These are phyloP conservation scores for Metopolophium dirhodum DNA, from an alignment of 1,140 invertebrate species.

Conservation along the genomic window DNA sequence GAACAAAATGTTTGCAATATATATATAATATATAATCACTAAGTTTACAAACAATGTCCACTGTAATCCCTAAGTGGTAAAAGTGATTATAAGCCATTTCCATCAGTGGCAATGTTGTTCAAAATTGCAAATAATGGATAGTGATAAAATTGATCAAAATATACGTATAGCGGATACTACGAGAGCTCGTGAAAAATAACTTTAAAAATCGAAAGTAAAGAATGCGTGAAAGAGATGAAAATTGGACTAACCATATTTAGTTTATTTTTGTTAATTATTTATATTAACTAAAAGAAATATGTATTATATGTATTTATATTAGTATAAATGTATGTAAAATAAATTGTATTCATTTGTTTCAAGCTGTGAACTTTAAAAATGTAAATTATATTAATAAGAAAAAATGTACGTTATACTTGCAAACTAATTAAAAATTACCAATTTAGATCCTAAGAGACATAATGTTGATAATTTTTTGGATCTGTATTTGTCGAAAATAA, in stretches of 20 bases:
- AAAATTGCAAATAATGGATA: not conserved
- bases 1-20: not conserved
- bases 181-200: not conserved
- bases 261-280: not conserved
- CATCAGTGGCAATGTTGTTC: not conserved
- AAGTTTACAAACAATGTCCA: slow-evolving; percentile 7
- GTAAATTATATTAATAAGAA: too few species aligned
- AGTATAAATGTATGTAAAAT: too few species aligned
- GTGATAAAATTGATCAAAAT: not conserved
- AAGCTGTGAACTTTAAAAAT: too few species aligned
- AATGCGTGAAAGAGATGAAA: not conserved
- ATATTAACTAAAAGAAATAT: not conserved
- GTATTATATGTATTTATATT: too few species aligned
- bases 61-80: not conserved
- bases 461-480: not conserved
- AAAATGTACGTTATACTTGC: not conserved
- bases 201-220: not conserved
- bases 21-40: not conserved
- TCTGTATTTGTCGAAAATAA: not conserved
- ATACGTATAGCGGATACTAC: not conserved
- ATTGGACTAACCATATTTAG: not conserved
- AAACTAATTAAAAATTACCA: not conserved
- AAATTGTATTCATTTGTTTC: not conserved
- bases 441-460: not conserved
- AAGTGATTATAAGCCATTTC: slow-evolving; percentile 18